Percentiles rank a stretch among this genome's conserved stretches.
Evolutionary conservation across 2,113 vertebrate genomes (phyloP).

Genomic region (Lonchura striata): DNA sequence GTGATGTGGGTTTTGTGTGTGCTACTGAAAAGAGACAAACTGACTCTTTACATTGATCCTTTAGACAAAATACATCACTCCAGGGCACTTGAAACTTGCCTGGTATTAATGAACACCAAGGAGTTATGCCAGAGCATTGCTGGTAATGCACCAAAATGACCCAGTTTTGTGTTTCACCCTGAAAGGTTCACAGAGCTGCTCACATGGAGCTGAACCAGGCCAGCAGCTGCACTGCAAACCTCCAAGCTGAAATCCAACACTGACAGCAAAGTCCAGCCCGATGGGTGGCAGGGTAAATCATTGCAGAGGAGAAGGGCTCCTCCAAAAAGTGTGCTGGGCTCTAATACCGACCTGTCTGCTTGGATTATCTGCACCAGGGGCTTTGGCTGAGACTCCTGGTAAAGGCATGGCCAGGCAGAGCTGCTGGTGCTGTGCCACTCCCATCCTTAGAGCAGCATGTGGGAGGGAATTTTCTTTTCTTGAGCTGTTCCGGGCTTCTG

Average conservation of each 20-base stretch:
- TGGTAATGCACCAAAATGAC: neutral
- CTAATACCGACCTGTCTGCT: neutral
- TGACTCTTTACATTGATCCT: neutral
- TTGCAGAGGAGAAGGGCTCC: neutral
- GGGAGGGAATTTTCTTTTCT: neutral
- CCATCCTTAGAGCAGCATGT: accelerated
- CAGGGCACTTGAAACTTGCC: neutral
- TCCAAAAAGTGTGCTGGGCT: accelerated
- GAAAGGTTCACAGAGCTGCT: neutral
- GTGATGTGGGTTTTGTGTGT: neutral
- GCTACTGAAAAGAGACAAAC: neutral
- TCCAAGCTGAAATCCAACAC: neutral
- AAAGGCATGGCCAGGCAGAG: neutral
- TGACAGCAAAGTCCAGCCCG: neutral
- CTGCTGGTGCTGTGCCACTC: neutral
- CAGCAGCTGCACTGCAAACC: neutral
- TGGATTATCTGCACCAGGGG: neutral
- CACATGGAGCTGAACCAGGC: neutral
- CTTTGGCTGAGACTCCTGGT: neutral
- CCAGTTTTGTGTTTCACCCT: neutral
- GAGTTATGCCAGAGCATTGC: neutral
- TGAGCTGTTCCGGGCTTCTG: neutral
- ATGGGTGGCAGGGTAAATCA: constrained; percentile 1
- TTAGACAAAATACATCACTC: neutral
- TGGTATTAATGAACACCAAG: neutral